Evolutionary conservation across 2,888 invertebrate genomes (phyloP).

Genomic region (Eristalinus sepulchralis): DNA sequence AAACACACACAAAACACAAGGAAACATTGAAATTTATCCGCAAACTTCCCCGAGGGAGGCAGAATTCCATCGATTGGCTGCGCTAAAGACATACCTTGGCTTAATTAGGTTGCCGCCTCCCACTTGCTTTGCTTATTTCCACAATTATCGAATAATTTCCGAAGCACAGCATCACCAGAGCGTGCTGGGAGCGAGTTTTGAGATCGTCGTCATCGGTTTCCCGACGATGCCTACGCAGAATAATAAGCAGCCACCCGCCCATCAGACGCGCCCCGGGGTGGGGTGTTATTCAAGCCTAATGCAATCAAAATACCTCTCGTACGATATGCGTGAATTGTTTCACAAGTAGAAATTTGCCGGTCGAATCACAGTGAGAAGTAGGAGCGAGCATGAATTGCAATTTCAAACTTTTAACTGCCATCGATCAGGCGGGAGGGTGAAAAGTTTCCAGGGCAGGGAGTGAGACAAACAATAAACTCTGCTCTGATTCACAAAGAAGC

Average conservation of each 20-base stretch:
- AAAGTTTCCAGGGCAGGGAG: not conserved
- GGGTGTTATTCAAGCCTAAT: not conserved
- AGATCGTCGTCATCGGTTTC: not conserved
- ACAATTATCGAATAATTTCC: conserved; percentile 38
- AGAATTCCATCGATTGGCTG: not conserved
- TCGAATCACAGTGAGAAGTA: conserved; percentile 4
- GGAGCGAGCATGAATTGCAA: conserved; percentile 26
- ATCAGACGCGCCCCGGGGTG: not conserved
- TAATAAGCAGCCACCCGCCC: conserved; percentile 5
- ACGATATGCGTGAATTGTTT: conserved; percentile 22
- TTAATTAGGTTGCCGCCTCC: conserved; percentile 28
- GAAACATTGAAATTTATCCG: conserved; percentile 40
- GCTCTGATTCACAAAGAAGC: not conserved
- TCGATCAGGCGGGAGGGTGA: not conserved
- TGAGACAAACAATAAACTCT: not conserved
- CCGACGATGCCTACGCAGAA: not conserved
- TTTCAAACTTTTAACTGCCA: conserved; percentile 12
- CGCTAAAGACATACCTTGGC: conserved; percentile 7
- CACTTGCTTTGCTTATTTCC: not conserved
- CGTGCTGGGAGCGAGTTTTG: not conserved
- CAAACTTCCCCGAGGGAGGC: not conserved
- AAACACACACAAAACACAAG: too few relatives aligned
- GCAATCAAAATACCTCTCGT: not conserved
- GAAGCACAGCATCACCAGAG: not conserved
- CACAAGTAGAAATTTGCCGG: conserved; percentile 18